Evolutionary conservation across 2,113 vertebrate species (phyloP).

Genomic region (Morone saxatilis): DNA sequence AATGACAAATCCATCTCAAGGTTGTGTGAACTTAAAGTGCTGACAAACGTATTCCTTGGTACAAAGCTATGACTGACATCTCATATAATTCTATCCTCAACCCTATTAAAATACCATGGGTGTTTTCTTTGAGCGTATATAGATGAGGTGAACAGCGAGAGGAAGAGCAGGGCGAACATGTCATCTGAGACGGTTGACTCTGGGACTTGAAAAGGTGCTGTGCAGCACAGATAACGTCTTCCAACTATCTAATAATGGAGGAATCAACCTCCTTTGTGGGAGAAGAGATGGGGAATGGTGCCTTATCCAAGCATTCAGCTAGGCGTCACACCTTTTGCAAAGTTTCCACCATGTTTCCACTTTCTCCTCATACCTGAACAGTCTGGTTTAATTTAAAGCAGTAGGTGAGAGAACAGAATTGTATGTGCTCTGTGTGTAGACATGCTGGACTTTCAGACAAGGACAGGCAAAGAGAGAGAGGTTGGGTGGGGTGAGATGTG

Average conservation of each 20-base stretch:
- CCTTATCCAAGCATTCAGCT: constrained; percentile 1
- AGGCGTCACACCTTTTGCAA: constrained; percentile 22
- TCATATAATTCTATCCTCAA: constrained; percentile 60
- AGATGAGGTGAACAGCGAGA: constrained; percentile 23
- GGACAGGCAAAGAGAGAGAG: neutral
- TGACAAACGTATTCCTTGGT: constrained; percentile 36
- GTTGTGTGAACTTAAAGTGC: constrained; percentile 25
- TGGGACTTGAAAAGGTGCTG: constrained; percentile 8
- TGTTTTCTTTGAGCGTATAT: constrained; percentile 37
- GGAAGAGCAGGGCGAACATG: constrained; percentile 19
- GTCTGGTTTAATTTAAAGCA: constrained; percentile 50
- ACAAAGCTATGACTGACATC: constrained; percentile 50
- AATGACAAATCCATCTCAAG: constrained; percentile 34
- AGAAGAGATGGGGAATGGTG: constrained; percentile 11
- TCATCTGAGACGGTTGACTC: constrained; percentile 19
- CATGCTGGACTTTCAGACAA: constrained; percentile 21
- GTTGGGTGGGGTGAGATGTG: neutral
- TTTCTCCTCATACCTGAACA: constrained; percentile 27
- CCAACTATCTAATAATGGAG: constrained; percentile 13
- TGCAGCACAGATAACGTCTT: neutral
- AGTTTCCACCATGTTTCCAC: neutral
- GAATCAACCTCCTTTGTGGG: neutral
- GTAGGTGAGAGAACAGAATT: neutral
- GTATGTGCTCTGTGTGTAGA: constrained; percentile 19
- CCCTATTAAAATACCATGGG: constrained; percentile 48